Conservation (phyloP, 2,888 invertebrate genomes). For the Biston stratarius region DNA sequence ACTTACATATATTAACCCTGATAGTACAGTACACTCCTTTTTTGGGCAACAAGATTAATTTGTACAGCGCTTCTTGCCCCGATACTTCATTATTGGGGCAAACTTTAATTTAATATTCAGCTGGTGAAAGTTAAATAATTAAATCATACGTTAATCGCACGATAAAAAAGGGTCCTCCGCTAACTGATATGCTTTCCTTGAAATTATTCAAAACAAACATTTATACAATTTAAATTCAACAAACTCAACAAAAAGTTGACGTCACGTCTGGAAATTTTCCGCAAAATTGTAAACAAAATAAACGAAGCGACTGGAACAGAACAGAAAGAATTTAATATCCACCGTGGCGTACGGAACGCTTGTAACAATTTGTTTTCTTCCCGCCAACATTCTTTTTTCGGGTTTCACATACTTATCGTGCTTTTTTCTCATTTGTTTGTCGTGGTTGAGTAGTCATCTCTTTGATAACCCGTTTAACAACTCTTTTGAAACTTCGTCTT, state of each 20-base stretch:
- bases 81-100: not conserved
- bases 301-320: conserved; percentile 70
- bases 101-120: conserved; percentile 1
- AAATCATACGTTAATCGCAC: conserved; percentile 24
- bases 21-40: too few relatives aligned
- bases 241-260: conserved; percentile 66
- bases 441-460: conserved; percentile 47
- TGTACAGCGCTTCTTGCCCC: not conserved
- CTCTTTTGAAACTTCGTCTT: conserved; percentile 22
- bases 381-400: conserved; percentile 68
- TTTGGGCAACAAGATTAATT: too few relatives aligned
- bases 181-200: conserved; percentile 20
- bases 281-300: conserved; percentile 73
- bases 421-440: conserved; percentile 53
- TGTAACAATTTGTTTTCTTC: conserved; percentile 79
- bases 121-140: conserved; percentile 18
- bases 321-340: conserved; percentile 82
- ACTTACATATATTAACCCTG: too few relatives aligned
- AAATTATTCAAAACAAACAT: conserved; percentile 65
- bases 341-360: conserved; percentile 70
- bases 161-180: conserved; percentile 22
- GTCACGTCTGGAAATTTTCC: conserved; percentile 62
- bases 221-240: conserved; percentile 63
- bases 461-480: conserved; percentile 40
- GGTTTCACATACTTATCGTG: conserved; percentile 57